Percentiles rank a stretch among this genome's conserved stretches.
Conservation (phyloP, 2,113 vertebrate species). For the Isichthys henryi region DNA sequence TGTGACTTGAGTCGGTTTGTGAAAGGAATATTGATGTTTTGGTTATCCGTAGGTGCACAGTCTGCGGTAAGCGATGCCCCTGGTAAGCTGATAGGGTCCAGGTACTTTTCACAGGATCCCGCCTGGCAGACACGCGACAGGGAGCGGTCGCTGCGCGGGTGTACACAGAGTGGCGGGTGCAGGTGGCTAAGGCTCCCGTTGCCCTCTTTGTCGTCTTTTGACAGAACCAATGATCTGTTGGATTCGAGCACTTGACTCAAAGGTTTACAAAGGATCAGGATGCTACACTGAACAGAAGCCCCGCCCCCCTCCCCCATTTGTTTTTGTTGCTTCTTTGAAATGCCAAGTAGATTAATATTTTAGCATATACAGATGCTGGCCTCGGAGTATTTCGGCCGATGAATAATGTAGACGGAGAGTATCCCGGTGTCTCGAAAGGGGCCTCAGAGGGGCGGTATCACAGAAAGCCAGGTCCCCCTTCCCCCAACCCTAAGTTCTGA, state of each 20-base stretch:
- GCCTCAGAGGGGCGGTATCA: constrained; percentile 35
- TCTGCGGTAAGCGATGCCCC: not conserved
- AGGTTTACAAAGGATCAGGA: not conserved
- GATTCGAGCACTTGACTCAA: not conserved
- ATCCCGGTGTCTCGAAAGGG: constrained; percentile 18
- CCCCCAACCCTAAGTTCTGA: not conserved
- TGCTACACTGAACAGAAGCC: not conserved
- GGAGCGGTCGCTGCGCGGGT: not conserved
- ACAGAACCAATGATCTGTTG: not conserved
- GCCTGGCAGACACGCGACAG: not conserved
- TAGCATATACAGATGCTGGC: constrained; percentile 59
- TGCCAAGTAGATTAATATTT: constrained; percentile 58
- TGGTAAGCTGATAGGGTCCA: not conserved
- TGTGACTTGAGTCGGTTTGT: not conserved
- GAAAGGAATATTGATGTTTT: not conserved
- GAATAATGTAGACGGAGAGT: constrained; percentile 59
- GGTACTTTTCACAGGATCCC: not conserved
- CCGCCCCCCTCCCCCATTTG: not conserved
- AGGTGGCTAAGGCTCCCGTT: not conserved
- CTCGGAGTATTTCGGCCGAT: constrained; percentile 61
- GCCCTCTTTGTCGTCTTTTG: not conserved
- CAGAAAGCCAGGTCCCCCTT: constrained; percentile 19
- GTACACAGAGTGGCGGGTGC: not conserved
- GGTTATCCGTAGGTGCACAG: not conserved
- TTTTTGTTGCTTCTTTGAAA: constrained; percentile 29